Evolutionary conservation across 2,113 vertebrate genomes (phyloP).

Genomic region (Recurvirostra avosetta): DNA sequence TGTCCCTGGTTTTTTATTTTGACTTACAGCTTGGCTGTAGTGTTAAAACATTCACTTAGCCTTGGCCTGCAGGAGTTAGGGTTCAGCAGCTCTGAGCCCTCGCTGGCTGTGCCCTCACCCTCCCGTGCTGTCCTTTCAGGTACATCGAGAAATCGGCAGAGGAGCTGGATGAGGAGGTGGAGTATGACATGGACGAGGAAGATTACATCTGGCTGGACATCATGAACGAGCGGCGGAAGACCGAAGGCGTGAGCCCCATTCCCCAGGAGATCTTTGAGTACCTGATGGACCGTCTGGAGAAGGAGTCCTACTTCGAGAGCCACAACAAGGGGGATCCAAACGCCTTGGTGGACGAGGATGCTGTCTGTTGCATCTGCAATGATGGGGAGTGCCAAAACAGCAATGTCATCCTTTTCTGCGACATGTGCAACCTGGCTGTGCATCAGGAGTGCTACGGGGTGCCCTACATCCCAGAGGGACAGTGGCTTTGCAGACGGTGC

Average conservation of each 20-base stretch:
- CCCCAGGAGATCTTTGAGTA: conserved; percentile 98
- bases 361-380: conserved; percentile 97
- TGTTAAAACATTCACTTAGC: not conserved
- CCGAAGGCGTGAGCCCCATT: conserved; percentile 89
- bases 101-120: not conserved
- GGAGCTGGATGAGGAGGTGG: conserved; percentile 97
- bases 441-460: conserved; percentile 99
- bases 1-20: not conserved
- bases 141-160: conserved; percentile 98
- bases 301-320: conserved; percentile 98
- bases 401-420: conserved; percentile 98
- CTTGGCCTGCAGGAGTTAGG: not conserved
- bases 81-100: not conserved
- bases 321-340: conserved; percentile 98
- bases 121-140: conserved; percentile 59
- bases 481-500: conserved; percentile 98
- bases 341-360: conserved; percentile 93
- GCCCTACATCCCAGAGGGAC: conserved; percentile 97
- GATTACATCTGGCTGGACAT: conserved; percentile 99
- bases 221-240: conserved; percentile 95
- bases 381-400: conserved; percentile 99
- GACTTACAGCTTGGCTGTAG: not conserved
- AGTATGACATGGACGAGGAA: conserved; percentile 98
- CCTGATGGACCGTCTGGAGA: conserved; percentile 96
- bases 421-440: conserved; percentile 99